A percentile compares a stretch with the other conserved stretches of the same genome.
phyloP scores from a whole-genome alignment of 2,888 invertebrate genomes.

The Eudasyphora cyanicolor region DNA sequence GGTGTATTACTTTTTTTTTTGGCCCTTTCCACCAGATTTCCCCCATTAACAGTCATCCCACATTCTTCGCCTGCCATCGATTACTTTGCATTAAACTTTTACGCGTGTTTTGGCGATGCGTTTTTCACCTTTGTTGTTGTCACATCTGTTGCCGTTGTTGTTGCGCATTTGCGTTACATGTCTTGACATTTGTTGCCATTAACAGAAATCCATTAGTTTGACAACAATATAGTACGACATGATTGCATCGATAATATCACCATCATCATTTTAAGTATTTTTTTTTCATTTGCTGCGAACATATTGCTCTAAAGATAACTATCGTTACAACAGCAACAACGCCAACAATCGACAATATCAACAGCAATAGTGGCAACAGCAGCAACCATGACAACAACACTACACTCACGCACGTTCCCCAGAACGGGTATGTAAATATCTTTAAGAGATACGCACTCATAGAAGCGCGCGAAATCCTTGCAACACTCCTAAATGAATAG shows the following conservation, averaged over 20 bases:
- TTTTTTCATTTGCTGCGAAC: too few relatives aligned
- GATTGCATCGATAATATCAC: constrained; percentile 68
- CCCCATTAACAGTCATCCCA: not conserved
- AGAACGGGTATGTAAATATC: constrained; percentile 19
- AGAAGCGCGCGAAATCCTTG: constrained; percentile 18
- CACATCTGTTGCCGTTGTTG: not conserved
- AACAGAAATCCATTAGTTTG: constrained; percentile 66
- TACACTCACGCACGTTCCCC: constrained; percentile 17
- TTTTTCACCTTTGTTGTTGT: not conserved
- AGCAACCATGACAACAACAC: constrained; percentile 40
- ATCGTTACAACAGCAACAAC: constrained; percentile 54
- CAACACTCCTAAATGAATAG: not conserved
- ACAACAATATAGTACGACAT: constrained; percentile 67
- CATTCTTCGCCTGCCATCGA: not conserved
- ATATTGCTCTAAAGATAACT: constrained; percentile 59
- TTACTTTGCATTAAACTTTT: not conserved
- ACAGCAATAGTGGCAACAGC: constrained; percentile 49
- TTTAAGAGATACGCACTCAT: constrained; percentile 15
- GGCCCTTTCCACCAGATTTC: too few relatives aligned
- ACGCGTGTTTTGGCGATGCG: not conserved
- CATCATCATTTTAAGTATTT: constrained; percentile 40
- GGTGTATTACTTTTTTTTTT: too few relatives aligned
- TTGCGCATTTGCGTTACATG: constrained; percentile 46
- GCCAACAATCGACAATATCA: too few relatives aligned
- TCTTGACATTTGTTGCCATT: constrained; percentile 65